Evolutionary conservation across 37 sponge, comb jelly and placozoan species (phyloP), one percentile per base, ranked within the genome.

Genomic region (Theonella swinhoei): DNA sequence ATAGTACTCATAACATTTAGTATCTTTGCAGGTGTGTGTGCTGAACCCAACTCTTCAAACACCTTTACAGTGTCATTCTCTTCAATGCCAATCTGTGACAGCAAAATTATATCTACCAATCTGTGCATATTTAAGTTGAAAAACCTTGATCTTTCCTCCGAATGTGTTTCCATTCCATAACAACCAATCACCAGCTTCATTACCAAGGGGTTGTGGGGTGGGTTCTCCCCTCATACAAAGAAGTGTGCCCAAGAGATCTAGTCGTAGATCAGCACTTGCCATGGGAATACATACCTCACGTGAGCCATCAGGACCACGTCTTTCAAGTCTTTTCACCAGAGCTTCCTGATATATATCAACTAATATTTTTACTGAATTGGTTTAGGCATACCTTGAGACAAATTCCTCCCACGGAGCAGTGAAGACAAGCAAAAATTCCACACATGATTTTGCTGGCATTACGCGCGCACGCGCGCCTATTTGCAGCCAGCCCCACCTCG

Each of bases 121-220:
- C 17, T 7, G n/a, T n/a, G 8, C n/a, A 66, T n/a, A 8, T 8
- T n/a, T 58, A 19, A 19, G 60, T 20, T 20, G 17, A 58, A 20
- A 19, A 31, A 83, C 89, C 72, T 88, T n/a, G 0, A 88, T 39
- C 7, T 75, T 36, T 28, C 96, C 95, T 62, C 78, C 90, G 83
- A 94, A 96, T n/a, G 94, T 75, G 32, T 96, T 94, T 25, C 97
- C 97, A 83, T 96, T 96, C 93, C 96, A 96, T 26, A 96, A 83
- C 28, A 96, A 74, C 32, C 29, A 54, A 68, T 92, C 75, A 64
- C 86, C 88, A 17, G 19, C 31, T 9, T 39, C 68, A 32, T 83
- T 73, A 9, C 33, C 14, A 5, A 84, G 34, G 0, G 96, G 96
- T 73, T 93, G 94, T 0, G 81, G 67, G 38, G 93, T 88, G 17